Evolutionary conservation across 2,888 invertebrate species (phyloP).

Genomic region (Leptinotarsa tumamoca): DNA sequence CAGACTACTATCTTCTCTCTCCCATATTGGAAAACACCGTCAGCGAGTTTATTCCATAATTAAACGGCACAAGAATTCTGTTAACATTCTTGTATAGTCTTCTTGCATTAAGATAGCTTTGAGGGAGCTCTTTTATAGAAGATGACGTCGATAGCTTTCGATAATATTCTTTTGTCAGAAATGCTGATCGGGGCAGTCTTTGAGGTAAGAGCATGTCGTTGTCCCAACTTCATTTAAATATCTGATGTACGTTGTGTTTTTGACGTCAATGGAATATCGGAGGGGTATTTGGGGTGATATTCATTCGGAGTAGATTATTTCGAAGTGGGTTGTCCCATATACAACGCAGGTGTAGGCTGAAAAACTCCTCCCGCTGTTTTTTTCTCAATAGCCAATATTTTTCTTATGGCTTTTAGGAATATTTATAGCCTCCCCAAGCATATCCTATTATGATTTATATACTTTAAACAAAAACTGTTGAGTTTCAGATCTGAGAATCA

Average conservation of each 20-base stretch:
- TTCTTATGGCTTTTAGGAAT: no score
- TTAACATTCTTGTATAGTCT: constrained; percentile 8
- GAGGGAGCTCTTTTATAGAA: constrained; percentile 12
- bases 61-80: constrained; percentile 10
- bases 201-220: constrained; percentile 24
- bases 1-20: neutral
- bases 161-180: constrained; percentile 34
- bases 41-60: constrained; percentile 4
- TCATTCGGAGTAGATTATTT: neutral
- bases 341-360: neutral
- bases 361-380: no score
- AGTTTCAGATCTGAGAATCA: no score
- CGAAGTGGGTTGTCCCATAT: neutral
- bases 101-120: constrained; percentile 23
- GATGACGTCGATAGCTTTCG: constrained; percentile 30
- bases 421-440: no score
- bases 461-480: no score
- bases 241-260: constrained; percentile 29
- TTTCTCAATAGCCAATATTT: no score
- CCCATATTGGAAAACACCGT: neutral
- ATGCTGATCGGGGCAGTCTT: constrained; percentile 35
- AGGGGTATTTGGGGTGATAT: neutral
- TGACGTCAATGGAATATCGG: constrained; percentile 25
- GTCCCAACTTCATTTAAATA: constrained; percentile 32
- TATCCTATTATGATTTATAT: no score